Base-by-base conservation (phyloP, 2,113 vertebrate genomes). In the Hemiscyllium ocellatum region DNA sequence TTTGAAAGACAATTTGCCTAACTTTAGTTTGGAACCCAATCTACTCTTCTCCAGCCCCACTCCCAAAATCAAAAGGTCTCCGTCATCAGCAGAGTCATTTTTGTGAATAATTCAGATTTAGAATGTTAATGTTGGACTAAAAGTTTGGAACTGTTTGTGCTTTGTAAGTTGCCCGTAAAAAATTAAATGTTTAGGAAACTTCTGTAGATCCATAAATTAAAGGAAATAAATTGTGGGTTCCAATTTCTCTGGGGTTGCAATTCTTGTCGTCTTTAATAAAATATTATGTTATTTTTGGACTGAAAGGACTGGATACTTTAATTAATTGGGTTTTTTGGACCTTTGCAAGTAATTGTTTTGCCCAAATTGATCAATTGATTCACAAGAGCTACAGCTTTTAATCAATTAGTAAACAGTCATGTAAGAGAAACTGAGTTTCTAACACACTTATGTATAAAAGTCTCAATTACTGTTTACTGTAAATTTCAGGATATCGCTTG, bases 261-360 rank as follows among this genome's bases (percentile, higher is more conserved):
- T 68, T 69, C 29, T 20, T 94, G 65, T 42, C 29, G 20, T 94
- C 66, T 94, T 94, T 42, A 94, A 94, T 68, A 94, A 94, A 94
- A 33, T 94, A 69, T 95, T 66, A 52, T 87, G 83, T 96, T 97
- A 97, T 96, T 97, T 97, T 97, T 97, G 96, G 96, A 96, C 96
- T 97, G 97, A 97, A 98, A 97, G 97, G 97, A 97, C 97, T 97
- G 90, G 97, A 97, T 70, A 70, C 97, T 97, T 95, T 97, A 96
- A 97, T 97, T 97, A 96, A 68, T 47, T 47, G 96, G 96, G 61
- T 96, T 97, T 97, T 96, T 96, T 96, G 95, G 96, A 96, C 89
- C 96, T 42, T 96, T 94, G 91, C 91, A 96, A 90, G 85, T 96
- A 96, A 0, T 50, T 78, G 95, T 93, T 56, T 94, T 80, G 37